Evolutionary conservation across 2,888 invertebrate species (phyloP).

Genomic region (Drosophila yooni): DNA sequence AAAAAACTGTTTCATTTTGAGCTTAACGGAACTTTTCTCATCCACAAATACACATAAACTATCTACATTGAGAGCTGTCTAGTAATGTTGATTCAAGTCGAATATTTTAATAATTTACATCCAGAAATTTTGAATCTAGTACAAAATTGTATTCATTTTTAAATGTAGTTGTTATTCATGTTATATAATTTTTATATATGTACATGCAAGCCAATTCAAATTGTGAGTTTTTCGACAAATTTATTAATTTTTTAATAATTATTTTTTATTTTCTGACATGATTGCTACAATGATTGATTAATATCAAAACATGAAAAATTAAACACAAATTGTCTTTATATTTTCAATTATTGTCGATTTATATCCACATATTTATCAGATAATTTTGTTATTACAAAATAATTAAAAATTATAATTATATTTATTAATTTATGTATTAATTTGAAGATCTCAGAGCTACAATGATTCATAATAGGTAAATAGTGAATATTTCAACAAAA

Average conservation of each 20-base stretch:
- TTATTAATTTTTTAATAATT: not conserved
- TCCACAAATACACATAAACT: not conserved
- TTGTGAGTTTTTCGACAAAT: not conserved
- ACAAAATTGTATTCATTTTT: not conserved
- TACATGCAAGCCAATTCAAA: not conserved
- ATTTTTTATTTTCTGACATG: not conserved
- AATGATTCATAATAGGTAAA: no score
- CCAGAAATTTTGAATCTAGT: not conserved
- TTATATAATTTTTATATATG: not conserved
- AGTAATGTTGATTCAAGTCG: no score
- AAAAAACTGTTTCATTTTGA: not conserved
- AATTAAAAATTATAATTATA: not conserved
- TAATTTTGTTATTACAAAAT: not conserved
- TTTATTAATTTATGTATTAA: not conserved
- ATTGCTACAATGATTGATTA: no score
- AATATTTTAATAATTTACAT: no score
- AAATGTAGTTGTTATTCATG: not conserved
- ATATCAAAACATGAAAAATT: not conserved
- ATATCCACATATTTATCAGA: not conserved
- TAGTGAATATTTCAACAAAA: no score
- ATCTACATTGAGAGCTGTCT: not conserved
- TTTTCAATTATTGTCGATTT: not conserved
- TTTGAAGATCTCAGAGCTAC: not conserved
- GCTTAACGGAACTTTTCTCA: not conserved
- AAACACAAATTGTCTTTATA: not conserved